A percentile compares a stretch with the other conserved stretches of the same genome.
Conservation (phyloP, 2,888 invertebrate species). For the Girardia tigrina region DNA sequence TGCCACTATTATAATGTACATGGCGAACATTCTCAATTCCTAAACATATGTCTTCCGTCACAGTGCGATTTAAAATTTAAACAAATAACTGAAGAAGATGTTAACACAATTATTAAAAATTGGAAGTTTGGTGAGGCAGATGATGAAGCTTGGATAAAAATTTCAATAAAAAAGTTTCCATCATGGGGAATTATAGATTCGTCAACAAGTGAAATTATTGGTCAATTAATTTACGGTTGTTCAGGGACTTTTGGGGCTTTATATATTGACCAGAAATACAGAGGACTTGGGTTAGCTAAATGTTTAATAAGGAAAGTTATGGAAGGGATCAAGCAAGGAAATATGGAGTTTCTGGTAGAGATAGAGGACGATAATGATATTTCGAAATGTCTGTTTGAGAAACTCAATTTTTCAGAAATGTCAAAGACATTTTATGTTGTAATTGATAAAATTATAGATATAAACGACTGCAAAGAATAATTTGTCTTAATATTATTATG, state of each 20-base stretch:
- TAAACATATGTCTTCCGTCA: not conserved
- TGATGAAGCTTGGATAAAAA: not conserved
- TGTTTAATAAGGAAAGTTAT: not conserved
- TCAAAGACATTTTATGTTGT: not conserved
- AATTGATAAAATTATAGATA: not conserved
- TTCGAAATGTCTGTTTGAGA: not conserved
- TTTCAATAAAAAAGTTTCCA: not conserved
- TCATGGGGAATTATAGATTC: not conserved
- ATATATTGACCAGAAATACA: not conserved
- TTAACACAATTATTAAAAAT: not conserved
- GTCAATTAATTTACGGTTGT: not conserved
- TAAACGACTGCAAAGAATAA: too few species aligned
- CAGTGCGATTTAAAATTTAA: not conserved
- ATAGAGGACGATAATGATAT: not conserved
- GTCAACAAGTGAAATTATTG: not conserved
- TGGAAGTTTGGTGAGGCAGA: not conserved
- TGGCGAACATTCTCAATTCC: not conserved
- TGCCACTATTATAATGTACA: too few species aligned
- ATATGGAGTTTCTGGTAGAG: not conserved
- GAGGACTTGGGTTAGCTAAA: not conserved
- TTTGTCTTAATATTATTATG: too few species aligned
- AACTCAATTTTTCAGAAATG: not conserved
- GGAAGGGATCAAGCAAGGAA: not conserved
- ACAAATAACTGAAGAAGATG: not conserved
- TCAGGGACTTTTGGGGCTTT: not conserved